phyloP scores from a whole-genome alignment of 2,113 vertebrate genomes.

The Poicephalus meyeri region DNA sequence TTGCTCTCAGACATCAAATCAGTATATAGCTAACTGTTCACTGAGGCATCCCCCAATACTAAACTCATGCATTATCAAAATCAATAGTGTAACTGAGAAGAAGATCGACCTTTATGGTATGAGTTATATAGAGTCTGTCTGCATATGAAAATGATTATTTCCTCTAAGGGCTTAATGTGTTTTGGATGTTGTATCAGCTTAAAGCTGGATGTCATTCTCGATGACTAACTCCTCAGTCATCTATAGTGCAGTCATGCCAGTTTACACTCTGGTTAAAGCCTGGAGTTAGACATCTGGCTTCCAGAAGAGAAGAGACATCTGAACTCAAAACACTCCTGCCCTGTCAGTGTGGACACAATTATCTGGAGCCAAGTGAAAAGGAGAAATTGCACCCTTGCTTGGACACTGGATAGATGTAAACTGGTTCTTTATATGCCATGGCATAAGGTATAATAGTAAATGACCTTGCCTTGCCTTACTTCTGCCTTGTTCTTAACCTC shows the following conservation, averaged over 20 bases:
- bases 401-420: background rate
- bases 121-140: background rate
- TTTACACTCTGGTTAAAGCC: background rate
- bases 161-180: background rate
- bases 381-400: background rate
- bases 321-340: background rate
- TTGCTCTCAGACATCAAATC: background rate
- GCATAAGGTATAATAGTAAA: background rate
- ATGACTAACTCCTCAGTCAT: background rate
- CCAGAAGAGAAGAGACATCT: background rate
- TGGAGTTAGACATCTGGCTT: background rate
- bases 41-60: background rate
- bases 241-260: accelerated
- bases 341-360: background rate
- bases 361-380: background rate
- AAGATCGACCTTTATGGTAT: background rate
- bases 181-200: background rate
- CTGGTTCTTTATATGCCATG: background rate
- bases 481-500: background rate
- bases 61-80: background rate
- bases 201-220: background rate
- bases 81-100: background rate
- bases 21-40: background rate
- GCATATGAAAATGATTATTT: background rate
- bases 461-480: background rate